Conservation (phyloP, 2,888 invertebrate species). For the Oasisia sp. region DNA sequence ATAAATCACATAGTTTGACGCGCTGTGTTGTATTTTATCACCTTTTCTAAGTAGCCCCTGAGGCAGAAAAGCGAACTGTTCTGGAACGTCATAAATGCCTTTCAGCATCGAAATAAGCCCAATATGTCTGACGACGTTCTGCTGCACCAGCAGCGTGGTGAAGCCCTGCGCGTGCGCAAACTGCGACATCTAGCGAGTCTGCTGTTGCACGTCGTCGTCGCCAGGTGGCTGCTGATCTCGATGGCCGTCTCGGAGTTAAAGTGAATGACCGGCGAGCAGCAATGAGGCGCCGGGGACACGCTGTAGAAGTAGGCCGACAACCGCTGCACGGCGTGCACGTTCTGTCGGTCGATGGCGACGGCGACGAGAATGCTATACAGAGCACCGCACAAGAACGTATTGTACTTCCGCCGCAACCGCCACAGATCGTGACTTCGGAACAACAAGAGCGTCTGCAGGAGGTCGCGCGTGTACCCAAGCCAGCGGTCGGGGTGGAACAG, state of each 20-base stretch:
- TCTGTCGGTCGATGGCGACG: constrained; percentile 25
- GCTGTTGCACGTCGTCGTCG: not conserved
- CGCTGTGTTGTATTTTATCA: not conserved
- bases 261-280: constrained; percentile 31
- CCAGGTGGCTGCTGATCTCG: constrained; percentile 21
- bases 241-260: constrained; percentile 19
- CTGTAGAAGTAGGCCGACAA: constrained; percentile 21
- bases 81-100: not conserved
- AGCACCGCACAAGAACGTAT: constrained; percentile 17
- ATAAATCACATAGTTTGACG: not conserved
- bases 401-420: not conserved
- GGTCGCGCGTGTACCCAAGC: constrained; percentile 40
- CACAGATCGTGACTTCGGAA: not conserved
- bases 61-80: not conserved
- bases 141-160: constrained; percentile 30
- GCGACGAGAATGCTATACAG: constrained; percentile 7
- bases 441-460: not conserved
- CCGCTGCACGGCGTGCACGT: constrained; percentile 23
- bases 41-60: not conserved
- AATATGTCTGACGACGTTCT: constrained; percentile 30
- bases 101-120: constrained; percentile 30
- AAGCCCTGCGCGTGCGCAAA: constrained; percentile 19
- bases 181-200: constrained; percentile 25
- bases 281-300: constrained; percentile 26
- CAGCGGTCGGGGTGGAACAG: constrained; percentile 46